phyloP scores from a whole-genome alignment of 2,888 invertebrate species.

The Andrena trimmerana region DNA sequence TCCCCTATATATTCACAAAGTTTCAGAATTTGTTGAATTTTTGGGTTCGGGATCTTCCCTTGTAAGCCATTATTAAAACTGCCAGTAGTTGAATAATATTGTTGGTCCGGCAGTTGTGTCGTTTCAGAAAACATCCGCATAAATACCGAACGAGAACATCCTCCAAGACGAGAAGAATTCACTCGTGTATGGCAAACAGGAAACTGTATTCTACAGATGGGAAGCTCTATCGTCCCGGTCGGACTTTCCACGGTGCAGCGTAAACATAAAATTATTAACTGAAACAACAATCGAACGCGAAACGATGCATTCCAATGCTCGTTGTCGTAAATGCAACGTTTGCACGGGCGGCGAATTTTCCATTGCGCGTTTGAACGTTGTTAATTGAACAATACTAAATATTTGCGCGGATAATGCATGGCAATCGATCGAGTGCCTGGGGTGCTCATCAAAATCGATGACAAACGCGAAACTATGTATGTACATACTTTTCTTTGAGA shows the following conservation, averaged over 20 bases:
- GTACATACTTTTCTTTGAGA: not conserved
- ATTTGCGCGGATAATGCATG: slow-evolving; percentile 43
- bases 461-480: not conserved
- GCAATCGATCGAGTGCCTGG: slow-evolving; percentile 23
- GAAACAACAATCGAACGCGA: slow-evolving; percentile 43
- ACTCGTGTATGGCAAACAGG: slow-evolving; percentile 10
- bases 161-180: slow-evolving; percentile 10
- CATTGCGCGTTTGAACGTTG: slow-evolving; percentile 30
- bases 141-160: slow-evolving; percentile 17
- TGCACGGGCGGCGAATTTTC: slow-evolving; percentile 46
- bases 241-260: slow-evolving; percentile 26
- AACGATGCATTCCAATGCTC: slow-evolving; percentile 50
- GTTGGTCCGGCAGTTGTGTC: not conserved
- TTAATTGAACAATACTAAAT: slow-evolving; percentile 54
- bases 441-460: not conserved
- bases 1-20: no score
- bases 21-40: no score
- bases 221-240: not conserved
- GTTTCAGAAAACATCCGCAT: not conserved
- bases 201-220: not conserved
- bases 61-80: slow-evolving; percentile 38
- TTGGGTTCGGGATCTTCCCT: no score
- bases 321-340: slow-evolving; percentile 45
- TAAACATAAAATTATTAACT: slow-evolving; percentile 52
- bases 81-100: slow-evolving; percentile 46